These are phyloP conservation scores for Caradrina kadenii DNA, from an alignment of 2,888 invertebrate species.

Conservation along the genomic window DNA sequence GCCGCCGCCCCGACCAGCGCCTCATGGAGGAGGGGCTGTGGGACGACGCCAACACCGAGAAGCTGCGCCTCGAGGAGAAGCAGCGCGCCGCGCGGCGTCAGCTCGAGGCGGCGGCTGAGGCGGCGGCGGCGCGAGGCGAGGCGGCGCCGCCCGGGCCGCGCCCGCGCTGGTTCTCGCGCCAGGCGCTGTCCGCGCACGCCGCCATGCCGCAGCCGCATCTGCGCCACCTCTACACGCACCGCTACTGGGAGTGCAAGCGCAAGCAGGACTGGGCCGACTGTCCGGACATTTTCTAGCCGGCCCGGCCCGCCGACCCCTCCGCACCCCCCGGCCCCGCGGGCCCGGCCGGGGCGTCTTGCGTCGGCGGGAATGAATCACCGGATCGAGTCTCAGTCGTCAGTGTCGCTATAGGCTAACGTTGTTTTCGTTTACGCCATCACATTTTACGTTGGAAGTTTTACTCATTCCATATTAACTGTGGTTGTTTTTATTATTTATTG, in stretches of 20 bases:
- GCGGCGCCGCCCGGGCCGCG: conserved; percentile 92
- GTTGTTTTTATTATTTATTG: conserved; percentile 69
- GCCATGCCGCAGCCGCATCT: conserved; percentile 84
- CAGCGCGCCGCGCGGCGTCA: conserved; percentile 95
- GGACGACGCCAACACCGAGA: conserved; percentile 97
- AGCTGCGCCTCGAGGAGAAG: conserved; percentile 97
- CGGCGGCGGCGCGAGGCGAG: conserved; percentile 91
- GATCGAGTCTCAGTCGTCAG: conserved; percentile 48
- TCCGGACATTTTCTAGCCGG: conserved; percentile 96
- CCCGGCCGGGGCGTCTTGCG: conserved; percentile 17
- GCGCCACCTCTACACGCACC: conserved; percentile 95
- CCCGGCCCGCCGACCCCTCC: conserved; percentile 40
- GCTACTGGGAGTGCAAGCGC: conserved; percentile 98
- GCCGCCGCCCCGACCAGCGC: conserved; percentile 98
- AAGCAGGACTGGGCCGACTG: conserved; percentile 97
- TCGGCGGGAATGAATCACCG: conserved; percentile 36
- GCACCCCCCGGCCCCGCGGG: conserved; percentile 26
- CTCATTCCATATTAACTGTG: conserved; percentile 73
- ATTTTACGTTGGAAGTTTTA: conserved; percentile 63
- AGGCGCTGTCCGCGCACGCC: conserved; percentile 92
- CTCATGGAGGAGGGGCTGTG: conserved; percentile 98
- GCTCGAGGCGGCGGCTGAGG: conserved; percentile 95
- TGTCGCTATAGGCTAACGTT: conserved; percentile 47
- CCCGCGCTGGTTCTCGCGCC: conserved; percentile 97
- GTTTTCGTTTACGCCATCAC: conserved; percentile 49